phyloP scores from a whole-genome alignment of 2,888 invertebrate species.

The Sarcophaga caerulescens region DNA sequence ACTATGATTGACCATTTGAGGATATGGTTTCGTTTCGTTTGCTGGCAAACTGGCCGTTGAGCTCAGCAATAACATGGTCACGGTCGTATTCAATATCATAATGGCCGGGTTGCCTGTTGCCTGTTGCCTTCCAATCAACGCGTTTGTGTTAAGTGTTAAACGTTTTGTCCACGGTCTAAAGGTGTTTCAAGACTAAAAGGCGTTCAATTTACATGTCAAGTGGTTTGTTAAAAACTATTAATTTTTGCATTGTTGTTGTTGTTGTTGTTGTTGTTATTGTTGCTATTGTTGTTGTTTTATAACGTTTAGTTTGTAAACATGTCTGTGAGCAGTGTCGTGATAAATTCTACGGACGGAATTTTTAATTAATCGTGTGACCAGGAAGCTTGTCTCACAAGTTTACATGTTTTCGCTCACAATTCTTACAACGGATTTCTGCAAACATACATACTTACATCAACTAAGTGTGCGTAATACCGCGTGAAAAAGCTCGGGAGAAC shows the following conservation, averaged over 20 bases:
- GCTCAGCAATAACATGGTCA: constrained; percentile 40
- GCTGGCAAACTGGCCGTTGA: not conserved
- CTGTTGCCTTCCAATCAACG: too few relatives aligned
- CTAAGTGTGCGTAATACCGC: too few relatives aligned
- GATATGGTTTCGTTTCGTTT: constrained; percentile 41
- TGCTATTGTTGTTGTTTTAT: not conserved
- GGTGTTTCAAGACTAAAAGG: constrained; percentile 10
- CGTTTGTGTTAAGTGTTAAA: constrained; percentile 7
- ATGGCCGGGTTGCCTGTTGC: constrained; percentile 12
- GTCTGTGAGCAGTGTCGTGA: constrained; percentile 28
- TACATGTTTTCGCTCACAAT: not conserved
- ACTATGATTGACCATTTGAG: constrained; percentile 64
- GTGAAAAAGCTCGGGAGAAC: too few relatives aligned
- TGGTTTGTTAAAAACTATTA: constrained; percentile 28
- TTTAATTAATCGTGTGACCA: not conserved
- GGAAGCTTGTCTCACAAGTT: constrained; percentile 16
- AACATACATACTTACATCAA: too few relatives aligned
- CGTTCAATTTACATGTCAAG: constrained; percentile 12
- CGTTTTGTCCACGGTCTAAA: not conserved
- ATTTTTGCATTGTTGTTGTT: constrained; percentile 8
- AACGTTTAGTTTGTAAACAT: not conserved
- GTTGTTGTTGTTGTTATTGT: too few relatives aligned
- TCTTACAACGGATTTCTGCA: too few relatives aligned
- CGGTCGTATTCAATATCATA: constrained; percentile 59
- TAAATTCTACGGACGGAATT: constrained; percentile 14